Percentiles rank a stretch among this genome's conserved stretches.
These are phyloP conservation scores for Paramacrobiotus metropolitanus DNA, from an alignment of 1,140 invertebrate genomes.

Conservation along the genomic window DNA sequence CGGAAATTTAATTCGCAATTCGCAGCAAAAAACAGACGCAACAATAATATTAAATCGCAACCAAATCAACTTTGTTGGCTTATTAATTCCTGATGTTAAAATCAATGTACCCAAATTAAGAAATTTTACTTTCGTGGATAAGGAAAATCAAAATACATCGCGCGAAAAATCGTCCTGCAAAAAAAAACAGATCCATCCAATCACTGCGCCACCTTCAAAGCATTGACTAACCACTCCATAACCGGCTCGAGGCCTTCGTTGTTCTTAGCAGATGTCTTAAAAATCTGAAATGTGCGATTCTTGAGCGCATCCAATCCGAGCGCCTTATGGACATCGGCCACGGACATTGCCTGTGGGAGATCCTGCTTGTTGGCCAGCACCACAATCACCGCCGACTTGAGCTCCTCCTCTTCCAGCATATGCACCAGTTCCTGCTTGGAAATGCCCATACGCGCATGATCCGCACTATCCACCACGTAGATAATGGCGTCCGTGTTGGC, in stretches of 20 bases:
- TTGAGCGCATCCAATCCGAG: conserved; percentile 77
- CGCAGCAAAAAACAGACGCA: no score
- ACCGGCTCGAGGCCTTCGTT: conserved; percentile 95
- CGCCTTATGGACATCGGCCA: conserved; percentile 86
- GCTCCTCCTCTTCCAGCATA: conserved; percentile 92
- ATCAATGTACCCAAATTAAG: no score
- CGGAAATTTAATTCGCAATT: no score
- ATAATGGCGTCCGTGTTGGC: conserved; percentile 48
- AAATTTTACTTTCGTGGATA: no score
- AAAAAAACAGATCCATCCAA: no score
- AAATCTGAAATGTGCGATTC: conserved; percentile 96
- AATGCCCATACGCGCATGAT: conserved; percentile 92
- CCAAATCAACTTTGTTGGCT: no score
- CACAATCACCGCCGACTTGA: conserved; percentile 76
- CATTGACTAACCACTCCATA: conserved; percentile 67
- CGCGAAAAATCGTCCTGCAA: no score
- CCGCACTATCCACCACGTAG: conserved; percentile 83
- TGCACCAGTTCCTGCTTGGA: conserved; percentile 92
- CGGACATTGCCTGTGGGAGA: conserved; percentile 81
- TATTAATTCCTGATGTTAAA: no score
- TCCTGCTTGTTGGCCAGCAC: conserved; percentile 99
- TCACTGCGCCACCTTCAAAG: no score
- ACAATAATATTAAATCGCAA: no score
- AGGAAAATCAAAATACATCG: no score
- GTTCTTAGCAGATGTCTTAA: conserved; percentile 93